A percentile compares a stretch with the other conserved stretches of the same genome.
These are phyloP conservation scores for Julus scandinavius DNA, from an alignment of 2,888 invertebrate genomes.

Conservation along the genomic window DNA sequence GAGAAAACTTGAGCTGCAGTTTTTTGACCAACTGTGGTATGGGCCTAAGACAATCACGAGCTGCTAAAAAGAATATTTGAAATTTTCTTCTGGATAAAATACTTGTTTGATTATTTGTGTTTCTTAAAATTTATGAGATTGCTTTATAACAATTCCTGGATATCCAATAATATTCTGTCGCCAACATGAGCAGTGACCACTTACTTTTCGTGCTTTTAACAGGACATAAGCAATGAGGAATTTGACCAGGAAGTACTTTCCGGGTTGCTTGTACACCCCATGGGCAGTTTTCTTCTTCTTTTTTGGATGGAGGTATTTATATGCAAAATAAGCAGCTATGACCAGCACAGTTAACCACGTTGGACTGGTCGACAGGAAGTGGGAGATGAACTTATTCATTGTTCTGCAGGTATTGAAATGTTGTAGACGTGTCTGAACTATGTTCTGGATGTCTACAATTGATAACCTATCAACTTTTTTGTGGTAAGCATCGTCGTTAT, in stretches of 20 bases:
- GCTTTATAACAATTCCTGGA: no score
- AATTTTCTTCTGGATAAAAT: no score
- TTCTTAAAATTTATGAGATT: no score
- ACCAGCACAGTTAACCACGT: not conserved
- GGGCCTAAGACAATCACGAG: no score
- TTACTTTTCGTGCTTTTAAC: conserved; percentile 71
- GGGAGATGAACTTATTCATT: not conserved
- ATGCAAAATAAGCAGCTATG: not conserved
- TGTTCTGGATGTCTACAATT: not conserved
- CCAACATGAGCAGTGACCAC: conserved; percentile 23
- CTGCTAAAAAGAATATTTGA: no score
- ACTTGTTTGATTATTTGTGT: no score
- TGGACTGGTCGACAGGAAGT: not conserved
- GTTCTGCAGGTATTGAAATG: not conserved
- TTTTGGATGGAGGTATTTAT: not conserved
- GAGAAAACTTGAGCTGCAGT: no score
- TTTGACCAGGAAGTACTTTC: conserved; percentile 75
- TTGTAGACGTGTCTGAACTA: not conserved
- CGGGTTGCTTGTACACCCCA: conserved; percentile 73
- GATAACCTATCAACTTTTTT: not conserved
- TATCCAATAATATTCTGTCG: no score
- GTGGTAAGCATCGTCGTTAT: no score
- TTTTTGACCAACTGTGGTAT: no score
- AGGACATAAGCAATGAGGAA: conserved; percentile 71
- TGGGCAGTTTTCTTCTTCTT: conserved; percentile 61